Conservation (phyloP, 1,140 invertebrate species). For the Dendroctonus ponderosae region DNA sequence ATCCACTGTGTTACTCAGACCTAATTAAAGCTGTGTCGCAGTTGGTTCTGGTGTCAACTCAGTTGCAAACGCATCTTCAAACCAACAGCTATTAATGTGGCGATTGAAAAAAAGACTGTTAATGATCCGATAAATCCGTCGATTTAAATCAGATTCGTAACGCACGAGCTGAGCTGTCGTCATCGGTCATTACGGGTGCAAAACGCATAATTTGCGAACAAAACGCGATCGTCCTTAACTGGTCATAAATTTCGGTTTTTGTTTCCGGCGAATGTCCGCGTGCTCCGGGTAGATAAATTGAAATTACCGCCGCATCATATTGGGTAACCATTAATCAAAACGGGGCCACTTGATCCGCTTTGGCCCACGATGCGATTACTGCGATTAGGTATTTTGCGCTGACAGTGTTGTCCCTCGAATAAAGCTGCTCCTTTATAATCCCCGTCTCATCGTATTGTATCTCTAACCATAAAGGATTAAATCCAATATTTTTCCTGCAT, state of each 20-base stretch:
- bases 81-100: no score
- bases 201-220: slow-evolving; percentile 32
- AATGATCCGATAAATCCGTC: neutral
- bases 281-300: slow-evolving; percentile 30
- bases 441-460: neutral
- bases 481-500: no score
- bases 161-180: slow-evolving; percentile 19
- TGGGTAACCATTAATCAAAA: slow-evolving; percentile 35
- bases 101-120: no score
- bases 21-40: no score
- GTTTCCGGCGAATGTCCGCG: slow-evolving; percentile 26
- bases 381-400: slow-evolving; percentile 14
- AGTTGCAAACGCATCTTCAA: no score
- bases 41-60: no score
- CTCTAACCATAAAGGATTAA: no score
- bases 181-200: slow-evolving; percentile 23
- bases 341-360: slow-evolving; percentile 33
- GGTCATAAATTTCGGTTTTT: slow-evolving; percentile 34
- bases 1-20: no score
- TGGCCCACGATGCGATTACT: slow-evolving; percentile 23
- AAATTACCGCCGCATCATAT: slow-evolving; percentile 34
- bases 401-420: slow-evolving; percentile 11
- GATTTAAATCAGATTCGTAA: slow-evolving; percentile 12
- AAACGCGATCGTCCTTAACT: slow-evolving; percentile 29
- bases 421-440: slow-evolving; percentile 17